Evolutionary conservation across 2,113 vertebrate genomes (phyloP).

Genomic region (Gnathonemus longibarbis): DNA sequence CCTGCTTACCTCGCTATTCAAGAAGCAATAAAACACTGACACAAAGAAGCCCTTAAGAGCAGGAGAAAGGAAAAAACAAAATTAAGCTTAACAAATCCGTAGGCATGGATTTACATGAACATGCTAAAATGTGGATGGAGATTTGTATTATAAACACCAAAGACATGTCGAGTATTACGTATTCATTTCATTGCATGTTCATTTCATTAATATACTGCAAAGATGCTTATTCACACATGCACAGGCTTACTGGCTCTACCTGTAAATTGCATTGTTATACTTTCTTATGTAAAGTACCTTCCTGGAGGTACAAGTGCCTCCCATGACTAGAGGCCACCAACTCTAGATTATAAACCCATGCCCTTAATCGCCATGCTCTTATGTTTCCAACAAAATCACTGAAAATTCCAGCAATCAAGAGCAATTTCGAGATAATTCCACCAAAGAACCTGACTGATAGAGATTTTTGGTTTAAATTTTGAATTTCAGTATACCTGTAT

Average conservation of each 20-base stretch:
- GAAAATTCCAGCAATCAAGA: not conserved
- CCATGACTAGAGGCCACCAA: not conserved
- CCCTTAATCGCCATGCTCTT: not conserved
- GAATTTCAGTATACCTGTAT: not conserved
- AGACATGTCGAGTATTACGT: not conserved
- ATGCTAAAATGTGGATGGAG: not conserved
- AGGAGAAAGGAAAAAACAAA: constrained; percentile 27
- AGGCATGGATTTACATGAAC: not conserved
- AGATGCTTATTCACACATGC: not conserved
- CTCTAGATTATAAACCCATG: not conserved
- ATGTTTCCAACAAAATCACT: not conserved
- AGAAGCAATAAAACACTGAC: constrained; percentile 77
- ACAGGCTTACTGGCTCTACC: not conserved
- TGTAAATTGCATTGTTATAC: not conserved
- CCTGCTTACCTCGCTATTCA: constrained; percentile 73
- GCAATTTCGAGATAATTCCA: not conserved
- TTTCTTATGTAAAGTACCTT: not conserved
- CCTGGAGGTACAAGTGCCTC: not conserved
- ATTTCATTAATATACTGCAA: not conserved
- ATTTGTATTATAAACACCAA: not conserved
- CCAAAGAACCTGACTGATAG: not conserved
- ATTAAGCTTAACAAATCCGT: not conserved
- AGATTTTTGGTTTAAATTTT: not conserved
- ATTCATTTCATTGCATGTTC: not conserved
- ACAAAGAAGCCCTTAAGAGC: constrained; percentile 71